These are phyloP conservation scores for Ciconia stormi DNA, from an alignment of 2,113 vertebrate genomes.

Conservation along the genomic window DNA sequence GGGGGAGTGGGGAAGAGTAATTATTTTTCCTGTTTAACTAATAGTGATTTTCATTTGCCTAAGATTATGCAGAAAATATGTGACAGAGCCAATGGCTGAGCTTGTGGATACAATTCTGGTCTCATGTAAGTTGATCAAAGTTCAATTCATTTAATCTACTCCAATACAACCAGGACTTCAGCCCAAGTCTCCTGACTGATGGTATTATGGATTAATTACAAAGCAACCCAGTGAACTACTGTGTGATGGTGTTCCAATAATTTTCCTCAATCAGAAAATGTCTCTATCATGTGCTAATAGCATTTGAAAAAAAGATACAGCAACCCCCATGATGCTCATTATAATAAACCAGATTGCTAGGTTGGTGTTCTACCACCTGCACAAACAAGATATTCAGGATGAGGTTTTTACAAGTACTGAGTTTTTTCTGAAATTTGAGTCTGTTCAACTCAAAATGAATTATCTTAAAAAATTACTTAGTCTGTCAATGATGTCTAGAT, in stretches of 20 bases:
- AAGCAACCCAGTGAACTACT: not conserved
- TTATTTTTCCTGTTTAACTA: not conserved
- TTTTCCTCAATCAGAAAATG: not conserved
- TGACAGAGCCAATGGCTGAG: not conserved
- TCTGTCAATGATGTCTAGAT: not conserved
- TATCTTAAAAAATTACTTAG: not conserved
- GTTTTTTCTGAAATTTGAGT: not conserved
- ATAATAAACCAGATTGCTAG: not conserved
- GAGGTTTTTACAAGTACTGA: not conserved
- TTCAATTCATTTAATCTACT: not conserved
- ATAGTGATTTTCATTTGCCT: not conserved
- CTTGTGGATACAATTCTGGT: not conserved
- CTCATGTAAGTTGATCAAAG: not conserved
- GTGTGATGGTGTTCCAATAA: not conserved
- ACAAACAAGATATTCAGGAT: not conserved
- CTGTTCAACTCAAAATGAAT: not conserved
- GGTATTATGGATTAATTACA: not conserved
- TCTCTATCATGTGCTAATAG: not conserved
- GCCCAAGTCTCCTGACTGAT: not conserved
- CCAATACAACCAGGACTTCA: not conserved
- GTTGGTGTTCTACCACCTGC: not conserved
- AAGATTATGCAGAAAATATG: not conserved
- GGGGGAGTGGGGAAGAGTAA: not conserved
- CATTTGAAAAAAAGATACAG: not conserved
- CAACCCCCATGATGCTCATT: not conserved